Evolutionary conservation across 2,797 vertebrate genomes (phyloP), one percentile per base, ranked within the genome.

Genomic region (Darevskia mixta): DNA sequence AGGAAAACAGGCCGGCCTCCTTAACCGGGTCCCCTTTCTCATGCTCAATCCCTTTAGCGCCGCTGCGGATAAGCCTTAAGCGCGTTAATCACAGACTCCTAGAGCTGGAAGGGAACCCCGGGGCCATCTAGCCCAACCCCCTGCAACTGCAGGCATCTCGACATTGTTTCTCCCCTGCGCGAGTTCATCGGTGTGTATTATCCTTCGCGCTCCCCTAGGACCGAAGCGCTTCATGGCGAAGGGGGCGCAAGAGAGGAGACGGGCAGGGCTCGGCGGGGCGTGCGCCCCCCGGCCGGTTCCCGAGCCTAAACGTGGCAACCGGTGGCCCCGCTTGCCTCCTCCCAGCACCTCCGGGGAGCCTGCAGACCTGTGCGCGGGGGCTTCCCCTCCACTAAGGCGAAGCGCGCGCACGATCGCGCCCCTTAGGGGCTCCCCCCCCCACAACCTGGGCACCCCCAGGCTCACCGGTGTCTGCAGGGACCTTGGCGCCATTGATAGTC

Each of bases 391-490:
- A 15, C 71, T 45, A 3, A 3, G 41, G 18, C 11, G 3, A 49
- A 29, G 32, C 20, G 10, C 3, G 79, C 61, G 2, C 80, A 4
- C 5, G 25, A 2, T 15, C 7, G 29, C 45, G 27, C 8, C 41
- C 1, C 27, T 8, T 4, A 1, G n/a, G 29, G 2, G 82, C 95
- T 95, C 96, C 95, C 94, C 93, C 95, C 18, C 38, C 38, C 81
- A 92, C 92, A 86, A 29, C 18, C 85, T 29, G 3, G 10, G 15
- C 71, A 1, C 71, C n/a, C 4, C 55, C 82, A 58, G 35, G 32
- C 90, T 95, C 95, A 99, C 99, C 99, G 87, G 98, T 98, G 91
- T 99, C 98, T 11, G 97, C 93, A 77, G 98, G 97, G 95, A 99
- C 94, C 92, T 97, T 98, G 89, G 97, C 98, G 45, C 83, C 92